These are phyloP conservation scores for Crax fasciolata DNA, from an alignment of 2,797 vertebrate genomes.

Conservation along the genomic window DNA sequence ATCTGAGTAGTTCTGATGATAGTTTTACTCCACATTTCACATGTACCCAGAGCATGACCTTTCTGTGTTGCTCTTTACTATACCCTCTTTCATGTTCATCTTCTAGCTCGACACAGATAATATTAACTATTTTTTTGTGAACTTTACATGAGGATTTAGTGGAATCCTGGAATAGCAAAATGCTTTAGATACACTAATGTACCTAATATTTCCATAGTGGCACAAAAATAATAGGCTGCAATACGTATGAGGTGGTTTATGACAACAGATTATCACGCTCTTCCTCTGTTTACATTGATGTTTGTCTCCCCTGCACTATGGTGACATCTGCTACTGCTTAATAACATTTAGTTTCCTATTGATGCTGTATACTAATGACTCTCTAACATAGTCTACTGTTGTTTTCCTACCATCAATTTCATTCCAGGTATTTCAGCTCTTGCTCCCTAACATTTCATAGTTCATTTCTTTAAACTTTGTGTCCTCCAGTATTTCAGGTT, in stretches of 20 bases:
- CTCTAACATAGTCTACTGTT: neutral
- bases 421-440: neutral
- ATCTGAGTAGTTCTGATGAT: neutral
- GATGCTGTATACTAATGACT: neutral
- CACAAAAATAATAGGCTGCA: neutral
- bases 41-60: neutral
- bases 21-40: neutral
- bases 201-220: neutral
- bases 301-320: neutral
- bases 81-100: neutral
- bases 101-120: rapidly evolving
- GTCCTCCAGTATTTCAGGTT: neutral
- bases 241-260: neutral
- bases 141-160: neutral
- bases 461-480: neutral
- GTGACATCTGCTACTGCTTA: neutral
- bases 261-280: neutral
- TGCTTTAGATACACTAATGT: neutral
- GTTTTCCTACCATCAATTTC: neutral
- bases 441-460: neutral
- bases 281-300: neutral
- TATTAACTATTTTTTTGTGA: neutral
- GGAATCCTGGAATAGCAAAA: neutral
- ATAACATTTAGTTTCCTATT: neutral
- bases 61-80: neutral